Percentiles rank a stretch among this genome's conserved stretches.
phyloP scores from a whole-genome alignment of 2,113 vertebrate genomes.

The Entomyzon cyanotis region DNA sequence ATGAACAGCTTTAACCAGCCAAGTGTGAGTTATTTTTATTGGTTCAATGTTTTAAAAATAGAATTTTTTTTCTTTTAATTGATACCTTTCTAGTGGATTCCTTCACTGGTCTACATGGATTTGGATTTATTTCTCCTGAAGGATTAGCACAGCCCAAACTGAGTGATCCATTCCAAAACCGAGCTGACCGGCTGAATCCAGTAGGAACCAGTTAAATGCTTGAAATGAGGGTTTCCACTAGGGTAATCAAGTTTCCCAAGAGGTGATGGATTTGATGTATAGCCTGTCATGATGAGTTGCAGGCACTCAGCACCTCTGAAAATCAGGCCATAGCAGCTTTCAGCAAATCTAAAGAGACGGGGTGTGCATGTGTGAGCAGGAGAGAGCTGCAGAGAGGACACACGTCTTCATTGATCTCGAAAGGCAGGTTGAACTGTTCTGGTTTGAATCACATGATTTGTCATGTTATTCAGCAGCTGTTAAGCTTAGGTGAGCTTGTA shows the following conservation, averaged over 20 bases:
- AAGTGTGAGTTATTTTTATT: conserved; percentile 75
- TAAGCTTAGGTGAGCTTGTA: conserved; percentile 5
- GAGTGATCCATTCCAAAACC: not conserved
- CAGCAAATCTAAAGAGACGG: conserved; percentile 23
- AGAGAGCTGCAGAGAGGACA: not conserved
- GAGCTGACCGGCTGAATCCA: conserved; percentile 21
- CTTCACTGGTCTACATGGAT: not conserved
- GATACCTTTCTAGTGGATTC: not conserved
- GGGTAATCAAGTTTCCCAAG: conserved; percentile 61
- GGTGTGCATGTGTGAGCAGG: not conserved
- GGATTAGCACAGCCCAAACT: not conserved
- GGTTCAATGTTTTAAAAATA: conserved; percentile 74
- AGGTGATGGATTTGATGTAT: conserved; percentile 66
- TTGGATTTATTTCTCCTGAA: conserved; percentile 17
- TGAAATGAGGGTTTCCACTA: conserved; percentile 53
- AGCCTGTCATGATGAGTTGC: conserved; percentile 61
- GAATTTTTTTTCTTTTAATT: conserved; percentile 10
- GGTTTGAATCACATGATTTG: conserved; percentile 12
- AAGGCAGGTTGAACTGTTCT: conserved; percentile 17
- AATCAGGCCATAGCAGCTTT: conserved; percentile 36
- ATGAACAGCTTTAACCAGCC: conserved; percentile 69
- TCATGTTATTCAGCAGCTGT: not conserved
- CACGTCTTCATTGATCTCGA: not conserved
- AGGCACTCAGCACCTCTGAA: conserved; percentile 60
- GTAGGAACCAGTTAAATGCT: conserved; percentile 57